Conservation (phyloP, 2,888 invertebrate genomes). For the Drosophila leonis region DNA sequence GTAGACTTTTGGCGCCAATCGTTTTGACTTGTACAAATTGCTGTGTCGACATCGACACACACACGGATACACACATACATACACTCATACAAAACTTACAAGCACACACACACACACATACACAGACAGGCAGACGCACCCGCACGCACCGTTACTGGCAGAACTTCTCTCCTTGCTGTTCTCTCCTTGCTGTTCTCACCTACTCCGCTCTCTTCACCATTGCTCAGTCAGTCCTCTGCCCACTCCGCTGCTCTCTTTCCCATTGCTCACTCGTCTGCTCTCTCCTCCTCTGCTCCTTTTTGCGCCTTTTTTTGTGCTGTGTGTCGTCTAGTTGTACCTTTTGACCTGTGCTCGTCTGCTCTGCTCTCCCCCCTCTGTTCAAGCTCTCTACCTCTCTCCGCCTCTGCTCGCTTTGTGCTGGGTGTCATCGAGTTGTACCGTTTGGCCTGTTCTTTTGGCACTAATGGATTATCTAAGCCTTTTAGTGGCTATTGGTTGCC, state of each 20-base stretch:
- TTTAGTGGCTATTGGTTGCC: slow-evolving; percentile 76
- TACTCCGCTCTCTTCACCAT: background rate
- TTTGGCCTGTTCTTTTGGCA: slow-evolving; percentile 61
- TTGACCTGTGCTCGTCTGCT: slow-evolving; percentile 38
- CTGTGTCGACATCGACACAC: slow-evolving; percentile 64
- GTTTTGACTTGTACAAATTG: slow-evolving; percentile 84
- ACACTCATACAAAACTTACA: slow-evolving; percentile 25
- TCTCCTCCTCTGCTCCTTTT: background rate
- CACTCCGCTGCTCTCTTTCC: background rate
- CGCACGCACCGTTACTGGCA: slow-evolving; percentile 65
- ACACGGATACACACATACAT: slow-evolving; percentile 21
- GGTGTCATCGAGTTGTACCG: slow-evolving; percentile 42
- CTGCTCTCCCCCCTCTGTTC: background rate
- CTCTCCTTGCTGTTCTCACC: slow-evolving; percentile 12
- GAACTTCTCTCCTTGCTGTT: slow-evolving; percentile 18
- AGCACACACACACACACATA: slow-evolving; percentile 11
- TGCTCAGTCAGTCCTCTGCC: background rate
- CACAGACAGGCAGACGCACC: slow-evolving; percentile 54
- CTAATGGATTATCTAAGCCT: slow-evolving; percentile 82
- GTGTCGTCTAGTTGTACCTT: slow-evolving; percentile 45
- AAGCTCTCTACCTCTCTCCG: background rate
- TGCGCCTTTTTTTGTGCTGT: slow-evolving; percentile 1
- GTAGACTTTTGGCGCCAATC: slow-evolving; percentile 84
- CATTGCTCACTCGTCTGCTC: background rate
- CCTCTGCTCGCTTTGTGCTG: background rate